phyloP scores from a whole-genome alignment of 2,888 invertebrate genomes.

The Formica aserva region DNA sequence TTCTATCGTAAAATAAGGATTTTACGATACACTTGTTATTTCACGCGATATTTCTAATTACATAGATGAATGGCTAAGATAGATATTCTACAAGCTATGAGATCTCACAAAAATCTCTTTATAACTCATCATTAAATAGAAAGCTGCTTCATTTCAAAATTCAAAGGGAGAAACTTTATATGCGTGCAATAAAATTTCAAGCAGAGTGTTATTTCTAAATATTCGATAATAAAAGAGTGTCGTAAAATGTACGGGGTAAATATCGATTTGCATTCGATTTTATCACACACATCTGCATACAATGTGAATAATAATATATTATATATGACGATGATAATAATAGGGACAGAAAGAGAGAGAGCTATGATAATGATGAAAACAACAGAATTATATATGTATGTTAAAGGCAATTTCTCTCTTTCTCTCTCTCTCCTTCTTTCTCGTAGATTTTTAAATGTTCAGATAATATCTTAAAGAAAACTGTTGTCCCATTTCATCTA shows the following conservation, averaged over 20 bases:
- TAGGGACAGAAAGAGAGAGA: not conserved
- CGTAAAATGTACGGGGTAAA: not conserved
- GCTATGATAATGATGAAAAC: not conserved
- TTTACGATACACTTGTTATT: not conserved
- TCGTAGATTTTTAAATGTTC: not conserved
- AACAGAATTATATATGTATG: not conserved
- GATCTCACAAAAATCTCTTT: not conserved
- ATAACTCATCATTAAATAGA: not conserved
- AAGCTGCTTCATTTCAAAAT: slow-evolving; percentile 1
- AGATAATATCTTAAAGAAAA: not conserved
- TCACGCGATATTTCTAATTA: not conserved
- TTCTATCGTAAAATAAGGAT: too few species aligned
- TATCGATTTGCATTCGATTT: slow-evolving; percentile 7
- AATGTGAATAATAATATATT: not conserved
- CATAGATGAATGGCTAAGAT: not conserved
- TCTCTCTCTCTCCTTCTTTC: not conserved
- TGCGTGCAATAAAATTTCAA: not conserved
- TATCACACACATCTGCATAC: not conserved
- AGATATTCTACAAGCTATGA: not conserved
- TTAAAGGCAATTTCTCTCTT: not conserved
- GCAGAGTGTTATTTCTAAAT: not conserved
- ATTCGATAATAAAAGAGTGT: slow-evolving; percentile 11
- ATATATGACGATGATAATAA: not conserved
- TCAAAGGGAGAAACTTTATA: slow-evolving; percentile 7
- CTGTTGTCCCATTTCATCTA: not conserved